phyloP scores from a whole-genome alignment of 2,797 vertebrate species.

The Tenualosa ilisha region DNA sequence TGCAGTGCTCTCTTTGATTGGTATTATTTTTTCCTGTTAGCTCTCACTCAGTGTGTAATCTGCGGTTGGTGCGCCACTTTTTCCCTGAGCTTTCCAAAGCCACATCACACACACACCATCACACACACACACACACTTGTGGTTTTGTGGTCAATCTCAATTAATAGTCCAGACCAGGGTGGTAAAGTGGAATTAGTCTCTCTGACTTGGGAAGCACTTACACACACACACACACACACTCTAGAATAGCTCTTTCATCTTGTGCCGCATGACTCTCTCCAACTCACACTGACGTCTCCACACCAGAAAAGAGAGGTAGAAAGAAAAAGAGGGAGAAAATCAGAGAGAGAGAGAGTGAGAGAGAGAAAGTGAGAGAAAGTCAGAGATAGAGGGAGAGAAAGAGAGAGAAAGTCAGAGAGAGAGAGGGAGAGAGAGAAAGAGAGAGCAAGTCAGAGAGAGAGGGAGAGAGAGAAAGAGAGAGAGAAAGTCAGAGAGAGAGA shows the following conservation, averaged over 20 bases:
- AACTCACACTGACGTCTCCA: constrained; percentile 52
- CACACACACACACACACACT: constrained; percentile 47
- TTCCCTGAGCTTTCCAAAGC: constrained; percentile 79
- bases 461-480: too few relatives aligned
- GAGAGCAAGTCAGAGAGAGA: too few relatives aligned
- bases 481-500: too few relatives aligned
- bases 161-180: constrained; percentile 75
- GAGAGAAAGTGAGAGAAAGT: too few relatives aligned
- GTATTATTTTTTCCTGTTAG: constrained; percentile 63
- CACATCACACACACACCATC: constrained; percentile 66
- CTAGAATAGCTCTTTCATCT: constrained; percentile 55
- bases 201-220: constrained; percentile 62
- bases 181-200: constrained; percentile 75
- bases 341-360: too few relatives aligned
- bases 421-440: too few relatives aligned
- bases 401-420: too few relatives aligned
- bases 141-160: constrained; percentile 78
- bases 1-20: constrained; percentile 50
- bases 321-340: too few relatives aligned
- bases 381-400: too few relatives aligned
- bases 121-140: too few relatives aligned
- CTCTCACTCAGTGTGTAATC: constrained; percentile 66
- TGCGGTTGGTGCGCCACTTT: constrained; percentile 81
- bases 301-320: constrained; percentile 48
- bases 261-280: constrained; percentile 63